Evolutionary conservation across 2,113 vertebrate species (phyloP).

Genomic region (Trachemys scripta): DNA sequence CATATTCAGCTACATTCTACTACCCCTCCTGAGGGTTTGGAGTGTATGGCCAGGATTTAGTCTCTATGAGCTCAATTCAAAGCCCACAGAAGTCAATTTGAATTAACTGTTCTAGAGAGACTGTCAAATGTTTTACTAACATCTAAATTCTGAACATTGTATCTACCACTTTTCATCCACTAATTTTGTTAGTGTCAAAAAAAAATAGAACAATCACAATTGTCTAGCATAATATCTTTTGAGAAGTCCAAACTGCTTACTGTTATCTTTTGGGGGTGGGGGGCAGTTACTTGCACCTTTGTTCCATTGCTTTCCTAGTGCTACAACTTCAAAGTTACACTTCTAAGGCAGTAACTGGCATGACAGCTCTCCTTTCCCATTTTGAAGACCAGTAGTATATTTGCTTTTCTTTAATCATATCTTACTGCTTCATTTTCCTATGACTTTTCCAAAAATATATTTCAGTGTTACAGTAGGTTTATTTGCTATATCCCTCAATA

Average conservation of each 20-base stretch:
- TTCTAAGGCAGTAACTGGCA: neutral
- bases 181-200: neutral
- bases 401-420: neutral
- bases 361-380: neutral
- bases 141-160: neutral
- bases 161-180: neutral
- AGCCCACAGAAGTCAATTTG: neutral
- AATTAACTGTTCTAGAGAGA: neutral
- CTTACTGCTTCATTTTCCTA: neutral
- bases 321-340: neutral
- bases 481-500: neutral
- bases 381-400: neutral
- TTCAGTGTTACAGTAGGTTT: neutral
- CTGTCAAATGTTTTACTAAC: neutral
- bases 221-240: neutral
- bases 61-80: too few species aligned
- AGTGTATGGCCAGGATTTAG: too few species aligned
- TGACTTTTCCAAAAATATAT: constrained; percentile 13
- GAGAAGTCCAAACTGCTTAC: neutral
- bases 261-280: neutral
- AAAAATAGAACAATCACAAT: neutral
- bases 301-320: neutral
- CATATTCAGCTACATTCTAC: too few species aligned
- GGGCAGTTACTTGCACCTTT: neutral
- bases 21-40: too few species aligned